A percentile compares a stretch with the other conserved stretches of the same genome.
phyloP scores from a whole-genome alignment of 2,888 invertebrate species.

The Eurois occulta region DNA sequence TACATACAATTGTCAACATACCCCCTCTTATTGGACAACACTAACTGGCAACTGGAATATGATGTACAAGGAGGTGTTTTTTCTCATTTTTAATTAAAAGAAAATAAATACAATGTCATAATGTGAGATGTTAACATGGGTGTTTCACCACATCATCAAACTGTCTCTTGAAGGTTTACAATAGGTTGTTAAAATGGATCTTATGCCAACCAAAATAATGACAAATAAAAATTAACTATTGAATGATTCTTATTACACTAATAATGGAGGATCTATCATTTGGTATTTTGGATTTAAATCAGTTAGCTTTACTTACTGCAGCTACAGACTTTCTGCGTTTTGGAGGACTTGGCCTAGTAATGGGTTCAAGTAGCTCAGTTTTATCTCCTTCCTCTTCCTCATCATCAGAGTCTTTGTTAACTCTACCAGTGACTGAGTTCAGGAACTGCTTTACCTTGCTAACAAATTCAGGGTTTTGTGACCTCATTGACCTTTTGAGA shows the following conservation, averaged over 20 bases:
- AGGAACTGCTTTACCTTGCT: slow-evolving; percentile 91
- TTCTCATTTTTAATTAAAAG: not conserved
- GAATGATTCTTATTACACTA: not conserved
- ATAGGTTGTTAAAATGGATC: slow-evolving; percentile 7
- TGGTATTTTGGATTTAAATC: slow-evolving; percentile 8
- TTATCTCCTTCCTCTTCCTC: slow-evolving; percentile 73
- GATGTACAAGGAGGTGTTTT: slow-evolving; percentile 42
- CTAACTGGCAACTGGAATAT: slow-evolving; percentile 33
- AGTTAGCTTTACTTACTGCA: slow-evolving; percentile 61
- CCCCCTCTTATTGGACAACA: slow-evolving; percentile 33
- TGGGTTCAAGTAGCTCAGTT: slow-evolving; percentile 59
- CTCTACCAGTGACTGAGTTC: slow-evolving; percentile 87
- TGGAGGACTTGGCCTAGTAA: slow-evolving; percentile 65
- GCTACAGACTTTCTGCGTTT: slow-evolving; percentile 72
- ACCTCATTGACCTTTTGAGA: slow-evolving; percentile 90
- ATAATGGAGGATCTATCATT: not conserved
- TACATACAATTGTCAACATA: slow-evolving; percentile 53
- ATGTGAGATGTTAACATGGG: not conserved
- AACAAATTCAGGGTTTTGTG: slow-evolving; percentile 92
- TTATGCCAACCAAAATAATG: not conserved
- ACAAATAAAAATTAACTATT: slow-evolving; percentile 8
- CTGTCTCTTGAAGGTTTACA: not conserved
- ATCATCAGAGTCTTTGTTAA: slow-evolving; percentile 79
- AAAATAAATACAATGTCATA: not conserved
- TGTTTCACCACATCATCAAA: not conserved